Evolutionary conservation across 64 coral and sea anemone genomes (phyloP), one percentile per base, ranked within the genome.

Genomic region (Actinia tenebrosa): DNA sequence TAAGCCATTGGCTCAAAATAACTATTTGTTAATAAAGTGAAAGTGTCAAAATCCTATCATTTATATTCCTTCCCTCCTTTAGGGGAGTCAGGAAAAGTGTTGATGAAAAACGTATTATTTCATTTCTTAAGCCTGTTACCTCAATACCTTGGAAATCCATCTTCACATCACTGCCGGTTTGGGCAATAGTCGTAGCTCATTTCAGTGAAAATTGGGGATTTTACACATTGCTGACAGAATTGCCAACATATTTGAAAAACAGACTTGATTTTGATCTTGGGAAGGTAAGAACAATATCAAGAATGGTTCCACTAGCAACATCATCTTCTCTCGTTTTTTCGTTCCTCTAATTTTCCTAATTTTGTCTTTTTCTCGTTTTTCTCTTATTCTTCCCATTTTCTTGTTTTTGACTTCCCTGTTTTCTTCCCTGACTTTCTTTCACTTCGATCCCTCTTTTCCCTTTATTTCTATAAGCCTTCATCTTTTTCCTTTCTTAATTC

Each of bases 201-300:
- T 96, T 96, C 71, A 92, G 87, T 25, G 94, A 96, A 84, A 96
- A 96, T 30, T 96, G 94, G 94, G 94, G 94, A 84, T 96, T 96
- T 71, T 96, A 96, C 85, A 96, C 94, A 16, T 62, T 96, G 59
- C 25, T 96, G 16, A 96, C 94, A 30, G 94, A 96, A 30, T n/a
- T 96, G 20, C 94, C 94, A 45, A 90, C 87, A 45, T 96, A 90
- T 37, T 68, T 96, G 6, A 96, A 96, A 79, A 79, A 96, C 68
- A 89, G 88, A 43, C 94, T 96, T 50, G 22, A 96, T 10, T 96
- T 96, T 80, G 91, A 96, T 61, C n/a, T 96, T 10, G 89, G 79
- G 25, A 83, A 56, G 64, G 94, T 96, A 47, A 87, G 91, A 4
- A 66, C n/a, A 66, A 23, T 66, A 20, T 23, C 16, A 10, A 37